These are phyloP conservation scores for Australoheros facetus DNA, from an alignment of 2,797 vertebrate genomes.

Conservation along the genomic window DNA sequence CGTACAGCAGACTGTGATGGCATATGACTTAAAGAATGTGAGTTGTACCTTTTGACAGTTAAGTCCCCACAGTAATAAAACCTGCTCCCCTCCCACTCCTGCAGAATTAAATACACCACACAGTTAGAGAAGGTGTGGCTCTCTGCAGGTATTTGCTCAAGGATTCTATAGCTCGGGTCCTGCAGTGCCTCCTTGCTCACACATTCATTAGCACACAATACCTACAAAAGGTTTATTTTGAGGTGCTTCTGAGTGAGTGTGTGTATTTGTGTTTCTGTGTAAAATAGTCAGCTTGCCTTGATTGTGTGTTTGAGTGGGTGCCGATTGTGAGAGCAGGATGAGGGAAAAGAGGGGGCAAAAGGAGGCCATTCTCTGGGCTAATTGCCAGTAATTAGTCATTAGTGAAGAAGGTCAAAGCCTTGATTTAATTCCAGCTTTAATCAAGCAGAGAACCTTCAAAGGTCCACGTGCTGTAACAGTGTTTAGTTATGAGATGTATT, in stretches of 20 bases:
- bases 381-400: conserved; percentile 83
- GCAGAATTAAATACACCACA: conserved; percentile 58
- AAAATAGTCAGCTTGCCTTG: conserved; percentile 23
- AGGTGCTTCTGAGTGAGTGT: conserved; percentile 31
- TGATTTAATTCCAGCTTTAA: conserved; percentile 80
- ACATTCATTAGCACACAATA: conserved; percentile 52
- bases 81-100: conserved; percentile 42
- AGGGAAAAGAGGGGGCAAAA: conserved; percentile 60
- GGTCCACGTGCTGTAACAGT: conserved; percentile 43
- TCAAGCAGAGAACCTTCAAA: conserved; percentile 75
- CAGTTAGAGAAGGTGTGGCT: conserved; percentile 72
- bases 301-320: conserved; percentile 40
- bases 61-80: conserved; percentile 45
- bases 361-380: conserved; percentile 73
- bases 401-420: conserved; percentile 79
- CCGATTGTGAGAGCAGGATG: conserved; percentile 64
- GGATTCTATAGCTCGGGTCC: conserved; percentile 53
- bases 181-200: conserved; percentile 6
- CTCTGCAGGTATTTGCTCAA: conserved; percentile 66
- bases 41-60: conserved; percentile 47
- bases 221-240: conserved; percentile 29
- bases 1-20: conserved; percentile 34
- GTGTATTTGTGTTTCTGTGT: conserved; percentile 33
- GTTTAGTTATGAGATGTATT: conserved; percentile 44
- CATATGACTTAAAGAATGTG: conserved; percentile 72